These are phyloP conservation scores for Cacatua alba DNA, from an alignment of 2,113 vertebrate species.

Conservation along the genomic window DNA sequence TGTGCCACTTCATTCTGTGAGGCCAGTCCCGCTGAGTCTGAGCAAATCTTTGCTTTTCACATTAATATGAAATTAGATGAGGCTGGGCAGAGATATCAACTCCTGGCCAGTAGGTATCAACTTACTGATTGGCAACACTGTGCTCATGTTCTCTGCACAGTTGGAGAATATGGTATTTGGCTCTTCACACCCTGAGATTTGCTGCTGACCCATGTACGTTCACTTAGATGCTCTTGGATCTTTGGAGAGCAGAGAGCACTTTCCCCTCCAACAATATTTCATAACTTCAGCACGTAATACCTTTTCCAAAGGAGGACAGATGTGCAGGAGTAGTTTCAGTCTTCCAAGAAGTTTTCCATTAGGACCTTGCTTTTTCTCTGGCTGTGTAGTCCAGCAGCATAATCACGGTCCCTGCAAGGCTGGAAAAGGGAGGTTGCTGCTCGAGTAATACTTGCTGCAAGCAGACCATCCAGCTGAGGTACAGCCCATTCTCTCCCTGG, in stretches of 20 bases:
- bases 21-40: not conserved
- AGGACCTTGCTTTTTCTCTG: not conserved
- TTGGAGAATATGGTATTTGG: not conserved
- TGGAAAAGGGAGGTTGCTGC: not conserved
- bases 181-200: not conserved
- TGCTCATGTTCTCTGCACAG: not conserved
- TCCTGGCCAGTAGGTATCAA: not conserved
- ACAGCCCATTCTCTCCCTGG: not conserved
- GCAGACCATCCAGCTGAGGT: not conserved
- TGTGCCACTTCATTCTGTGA: not conserved
- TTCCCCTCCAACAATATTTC: not conserved
- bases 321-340: constrained; percentile 15
- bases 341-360: constrained; percentile 55
- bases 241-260: not conserved
- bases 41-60: constrained; percentile 40
- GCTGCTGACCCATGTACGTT: not conserved
- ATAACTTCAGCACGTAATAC: constrained; percentile 35
- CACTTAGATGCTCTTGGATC: not conserved
- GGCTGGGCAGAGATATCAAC: not conserved
- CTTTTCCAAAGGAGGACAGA: constrained; percentile 56
- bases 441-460: not conserved
- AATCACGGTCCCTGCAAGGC: not conserved
- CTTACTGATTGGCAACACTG: not conserved
- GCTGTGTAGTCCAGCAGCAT: not conserved
- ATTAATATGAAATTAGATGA: constrained; percentile 24